Evolutionary conservation across 2,113 vertebrate genomes (phyloP).

Genomic region (Oncorhynchus masou): DNA sequence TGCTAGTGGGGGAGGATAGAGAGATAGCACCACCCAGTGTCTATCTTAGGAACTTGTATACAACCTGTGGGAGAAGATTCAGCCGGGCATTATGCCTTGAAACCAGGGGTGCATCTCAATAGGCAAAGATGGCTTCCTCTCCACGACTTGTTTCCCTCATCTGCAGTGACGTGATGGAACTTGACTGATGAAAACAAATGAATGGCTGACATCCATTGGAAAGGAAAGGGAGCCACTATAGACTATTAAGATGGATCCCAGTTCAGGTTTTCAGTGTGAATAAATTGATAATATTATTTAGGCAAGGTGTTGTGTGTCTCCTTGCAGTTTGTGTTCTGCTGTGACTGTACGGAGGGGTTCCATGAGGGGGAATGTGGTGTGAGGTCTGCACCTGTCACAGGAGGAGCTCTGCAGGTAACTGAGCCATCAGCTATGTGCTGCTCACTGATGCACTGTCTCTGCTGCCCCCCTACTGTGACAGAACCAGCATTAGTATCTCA

Average conservation of each 20-base stretch:
- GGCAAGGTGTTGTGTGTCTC: constrained; percentile 6
- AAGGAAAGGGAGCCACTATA: no score
- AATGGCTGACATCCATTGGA: no score
- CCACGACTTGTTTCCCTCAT: no score
- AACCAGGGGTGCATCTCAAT: no score
- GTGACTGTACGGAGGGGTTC: constrained; percentile 79
- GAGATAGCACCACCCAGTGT: constrained; percentile 36
- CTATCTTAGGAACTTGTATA: not conserved
- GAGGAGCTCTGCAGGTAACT: constrained; percentile 50
- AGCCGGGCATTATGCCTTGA: no score
- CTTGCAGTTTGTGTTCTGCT: constrained; percentile 82
- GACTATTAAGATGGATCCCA: no score
- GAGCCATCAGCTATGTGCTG: not conserved
- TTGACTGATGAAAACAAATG: no score
- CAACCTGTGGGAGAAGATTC: not conserved
- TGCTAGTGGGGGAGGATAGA: not conserved
- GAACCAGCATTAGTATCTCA: not conserved
- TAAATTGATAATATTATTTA: not conserved
- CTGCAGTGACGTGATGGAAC: no score
- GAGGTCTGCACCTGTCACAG: not conserved
- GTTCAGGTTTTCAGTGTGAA: not conserved
- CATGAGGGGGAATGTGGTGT: constrained; percentile 75
- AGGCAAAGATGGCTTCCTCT: no score
- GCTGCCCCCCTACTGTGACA: not conserved
- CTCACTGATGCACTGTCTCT: not conserved